phyloP scores from a whole-genome alignment of 2,797 vertebrate genomes.

The Choloepus didactylus region DNA sequence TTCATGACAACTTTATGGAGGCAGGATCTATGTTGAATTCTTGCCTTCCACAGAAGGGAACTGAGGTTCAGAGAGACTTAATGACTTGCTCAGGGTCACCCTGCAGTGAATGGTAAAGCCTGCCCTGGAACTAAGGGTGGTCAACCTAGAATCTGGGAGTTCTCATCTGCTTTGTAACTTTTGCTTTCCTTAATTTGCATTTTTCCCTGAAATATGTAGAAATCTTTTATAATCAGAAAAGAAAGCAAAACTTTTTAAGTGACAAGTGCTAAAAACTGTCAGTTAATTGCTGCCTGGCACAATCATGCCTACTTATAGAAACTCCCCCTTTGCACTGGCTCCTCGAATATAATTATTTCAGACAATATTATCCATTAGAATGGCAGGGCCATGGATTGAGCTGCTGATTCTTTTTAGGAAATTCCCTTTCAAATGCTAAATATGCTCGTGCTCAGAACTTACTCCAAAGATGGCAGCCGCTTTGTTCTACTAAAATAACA shows the following conservation, averaged over 20 bases:
- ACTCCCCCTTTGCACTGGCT: background rate
- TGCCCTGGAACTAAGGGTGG: background rate
- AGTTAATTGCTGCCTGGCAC: background rate
- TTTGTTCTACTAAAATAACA: background rate
- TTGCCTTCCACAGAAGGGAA: background rate
- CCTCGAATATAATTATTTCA: background rate
- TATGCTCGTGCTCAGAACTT: background rate
- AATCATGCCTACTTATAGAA: background rate
- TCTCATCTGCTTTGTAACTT: background rate
- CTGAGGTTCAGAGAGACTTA: background rate
- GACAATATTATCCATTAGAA: background rate
- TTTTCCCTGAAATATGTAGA: background rate
- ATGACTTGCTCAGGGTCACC: background rate
- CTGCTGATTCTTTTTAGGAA: background rate
- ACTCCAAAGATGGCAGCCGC: background rate
- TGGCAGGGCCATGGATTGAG: background rate
- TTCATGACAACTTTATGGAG: background rate
- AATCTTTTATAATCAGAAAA: conserved; percentile 1
- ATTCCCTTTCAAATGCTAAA: background rate
- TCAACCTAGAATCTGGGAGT: background rate
- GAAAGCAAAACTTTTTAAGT: background rate
- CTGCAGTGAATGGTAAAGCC: background rate
- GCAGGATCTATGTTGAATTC: background rate
- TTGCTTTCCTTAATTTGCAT: background rate
- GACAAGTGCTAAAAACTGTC: background rate